These are phyloP conservation scores for Tortricodes alternella DNA, from an alignment of 2,888 invertebrate species.

Conservation along the genomic window DNA sequence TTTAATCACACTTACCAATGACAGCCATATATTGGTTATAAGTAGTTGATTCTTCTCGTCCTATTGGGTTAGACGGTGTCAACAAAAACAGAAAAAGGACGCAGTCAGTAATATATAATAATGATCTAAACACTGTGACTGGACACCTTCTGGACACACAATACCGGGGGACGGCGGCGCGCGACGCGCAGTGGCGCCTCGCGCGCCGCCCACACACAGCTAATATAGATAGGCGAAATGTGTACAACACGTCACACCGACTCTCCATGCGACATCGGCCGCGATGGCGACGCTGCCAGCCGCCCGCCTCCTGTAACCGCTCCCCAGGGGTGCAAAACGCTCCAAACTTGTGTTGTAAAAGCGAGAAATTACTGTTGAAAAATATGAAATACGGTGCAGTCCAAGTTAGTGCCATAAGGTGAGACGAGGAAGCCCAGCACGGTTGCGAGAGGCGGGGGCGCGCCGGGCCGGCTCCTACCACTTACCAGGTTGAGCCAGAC, in stretches of 20 bases:
- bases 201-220: conserved; percentile 69
- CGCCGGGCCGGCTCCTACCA: conserved; percentile 82
- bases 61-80: conserved; percentile 88
- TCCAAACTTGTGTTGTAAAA: conserved; percentile 29
- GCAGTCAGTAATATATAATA: conserved; percentile 78
- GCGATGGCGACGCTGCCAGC: conserved; percentile 62
- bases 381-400: conserved; percentile 24
- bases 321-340: conserved; percentile 12
- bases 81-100: conserved; percentile 87
- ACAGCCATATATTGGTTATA: conserved; percentile 97
- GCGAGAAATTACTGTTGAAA: conserved; percentile 15
- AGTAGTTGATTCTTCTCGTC: conserved; percentile 98
- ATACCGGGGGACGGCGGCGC: conserved; percentile 57
- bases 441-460: conserved; percentile 66
- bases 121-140: conserved; percentile 70
- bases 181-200: conserved; percentile 50
- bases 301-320: conserved; percentile 68
- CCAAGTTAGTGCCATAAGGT: conserved; percentile 44
- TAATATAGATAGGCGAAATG: conserved; percentile 59
- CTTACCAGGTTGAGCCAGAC: conserved; percentile 99
- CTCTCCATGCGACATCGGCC: conserved; percentile 78
- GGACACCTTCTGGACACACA: conserved; percentile 66
- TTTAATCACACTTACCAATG: conserved; percentile 92
- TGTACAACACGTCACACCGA: conserved; percentile 78
- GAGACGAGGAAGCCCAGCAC: conserved; percentile 30